A percentile compares a stretch with the other conserved stretches of the same genome.
Conservation (phyloP, 1,140 invertebrate species). For the Nilaparvata lugens region DNA sequence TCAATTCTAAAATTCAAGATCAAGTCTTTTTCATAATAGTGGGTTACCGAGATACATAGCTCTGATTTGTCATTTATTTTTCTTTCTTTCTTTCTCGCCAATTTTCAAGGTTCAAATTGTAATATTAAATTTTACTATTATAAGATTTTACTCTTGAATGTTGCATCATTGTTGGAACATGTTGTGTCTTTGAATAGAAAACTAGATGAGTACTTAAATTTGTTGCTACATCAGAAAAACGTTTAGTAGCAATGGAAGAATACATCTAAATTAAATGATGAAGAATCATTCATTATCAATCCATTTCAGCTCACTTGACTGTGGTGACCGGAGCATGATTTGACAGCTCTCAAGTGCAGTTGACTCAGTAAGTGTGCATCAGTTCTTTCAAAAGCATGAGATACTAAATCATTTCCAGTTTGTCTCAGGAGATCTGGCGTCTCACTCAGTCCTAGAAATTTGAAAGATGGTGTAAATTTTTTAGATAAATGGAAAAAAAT, state of each 20-base stretch:
- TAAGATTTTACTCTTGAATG: too few species aligned
- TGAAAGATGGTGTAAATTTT: background rate
- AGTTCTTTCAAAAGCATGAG: constrained; percentile 15
- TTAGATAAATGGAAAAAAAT: background rate
- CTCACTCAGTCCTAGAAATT: constrained; percentile 22
- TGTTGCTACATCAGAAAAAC: too few species aligned
- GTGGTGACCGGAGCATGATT: constrained; percentile 23
- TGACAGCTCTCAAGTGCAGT: constrained; percentile 25
- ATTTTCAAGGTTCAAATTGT: too few species aligned
- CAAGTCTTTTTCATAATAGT: too few species aligned
- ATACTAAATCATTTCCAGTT: constrained; percentile 22
- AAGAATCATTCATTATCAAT: too few species aligned
- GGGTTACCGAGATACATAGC: background rate
- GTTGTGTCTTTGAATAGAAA: too few species aligned
- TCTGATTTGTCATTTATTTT: background rate
- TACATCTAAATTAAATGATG: too few species aligned
- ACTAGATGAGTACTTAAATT: too few species aligned
- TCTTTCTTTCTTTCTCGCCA: background rate
- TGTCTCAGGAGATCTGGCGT: constrained; percentile 29
- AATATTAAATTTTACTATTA: too few species aligned
- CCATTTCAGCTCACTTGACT: constrained; percentile 22
- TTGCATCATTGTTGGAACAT: too few species aligned
- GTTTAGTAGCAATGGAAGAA: too few species aligned
- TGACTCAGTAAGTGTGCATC: constrained; percentile 21
- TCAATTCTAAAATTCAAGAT: too few species aligned